Base-by-base conservation (phyloP, 2,113 vertebrate genomes). In the Macaca mulatta region DNA sequence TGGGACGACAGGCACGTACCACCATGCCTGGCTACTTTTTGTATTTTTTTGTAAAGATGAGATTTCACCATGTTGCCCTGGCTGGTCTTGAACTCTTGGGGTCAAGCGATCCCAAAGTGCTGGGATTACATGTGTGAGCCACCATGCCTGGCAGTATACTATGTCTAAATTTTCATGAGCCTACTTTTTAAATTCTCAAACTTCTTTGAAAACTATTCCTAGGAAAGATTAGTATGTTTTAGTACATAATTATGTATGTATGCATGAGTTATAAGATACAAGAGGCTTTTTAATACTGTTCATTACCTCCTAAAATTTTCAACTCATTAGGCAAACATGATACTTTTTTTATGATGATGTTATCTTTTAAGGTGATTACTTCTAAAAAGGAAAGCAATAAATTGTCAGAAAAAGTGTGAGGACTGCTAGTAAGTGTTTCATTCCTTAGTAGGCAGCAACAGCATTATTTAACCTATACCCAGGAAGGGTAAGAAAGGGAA, bases 161-260 rank as follows among this genome's bases (percentile, higher is more conserved):
- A 4, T 85, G 92, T 92, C 78, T 84, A 72, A 92, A 59, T 72
- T 82, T 89, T 85, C 16, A 50, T 79, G 50, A 94, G 35, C 95
- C 64, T 93, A 23, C 84, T 82, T 83, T 96, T 23, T 92, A 55
- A 94, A 90, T 93, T 95, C 88, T 95, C 79, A 83, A 35, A 67
- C 64, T 91, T 75, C 75, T 48, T 88, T 91, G 72, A 89, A 80
- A 95, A 78, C 27, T n/a, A 25, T 69, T 82, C 87, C 48, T 50
- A 48, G 61, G 77, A 84, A 96, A 83, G 59, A 43, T 55, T 5
- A 84, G 45, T 52, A 35, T 93, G 27, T 80, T 93, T 93, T 83
- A 84, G 50, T 82, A 90, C 38, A 69, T 77, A 90, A 43, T 77
- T 89, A 90, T 75, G 77, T 79, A 90, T 82, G 13, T 35, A 72